Evolutionary conservation across 2,797 vertebrate genomes (phyloP), one percentile per base, ranked within the genome.

Genomic region (Vultur gryphus): DNA sequence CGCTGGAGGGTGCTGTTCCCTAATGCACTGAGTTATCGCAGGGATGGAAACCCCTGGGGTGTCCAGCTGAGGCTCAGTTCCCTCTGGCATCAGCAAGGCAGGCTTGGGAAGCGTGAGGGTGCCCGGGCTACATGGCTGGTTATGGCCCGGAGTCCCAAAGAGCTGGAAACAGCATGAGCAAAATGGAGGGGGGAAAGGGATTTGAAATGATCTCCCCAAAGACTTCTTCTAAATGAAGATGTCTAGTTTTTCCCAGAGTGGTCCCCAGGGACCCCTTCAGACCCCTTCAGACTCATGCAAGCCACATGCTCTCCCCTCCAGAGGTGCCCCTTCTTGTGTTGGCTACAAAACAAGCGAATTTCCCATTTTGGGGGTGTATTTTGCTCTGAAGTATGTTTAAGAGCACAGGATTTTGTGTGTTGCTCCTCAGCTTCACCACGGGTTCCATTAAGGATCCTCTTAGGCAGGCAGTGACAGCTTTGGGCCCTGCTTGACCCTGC

Each of bases 1-100:
- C 14, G 4, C 39, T 46, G 66, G 9, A 61, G n/a, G 43, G 20
- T 39, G 39, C 7, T 82, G 84, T 65, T 58, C 54, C 33, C 21
- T 49, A 19, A 28, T 3, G 11, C 18, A 12, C 15, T 0, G 0
- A 58, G 44, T 64, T 51, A 14, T 4, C 48, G 28, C 44, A 80
- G 46, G 28, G 41, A 25, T 67, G 43, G 64, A 81, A 73, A 49
- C 2, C 39, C 11, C 52, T 10, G 15, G 25, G 35, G 43, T 49
- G 33, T 58, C 61, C 62, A 37, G 44, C 39, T 43, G 73, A 73
- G 48, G 21, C n/a, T 92, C 3, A 1, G 1, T 44, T 92, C 67
- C 58, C 10, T 1, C 41, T 39, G 54, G 25, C 13, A 61, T 16
- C 37, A 76, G 44, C 54, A 11, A 66, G 57, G 49, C 43, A 77